Base-by-base conservation (phyloP, 1,140 invertebrate genomes). In the Papilio glaucus region DNA sequence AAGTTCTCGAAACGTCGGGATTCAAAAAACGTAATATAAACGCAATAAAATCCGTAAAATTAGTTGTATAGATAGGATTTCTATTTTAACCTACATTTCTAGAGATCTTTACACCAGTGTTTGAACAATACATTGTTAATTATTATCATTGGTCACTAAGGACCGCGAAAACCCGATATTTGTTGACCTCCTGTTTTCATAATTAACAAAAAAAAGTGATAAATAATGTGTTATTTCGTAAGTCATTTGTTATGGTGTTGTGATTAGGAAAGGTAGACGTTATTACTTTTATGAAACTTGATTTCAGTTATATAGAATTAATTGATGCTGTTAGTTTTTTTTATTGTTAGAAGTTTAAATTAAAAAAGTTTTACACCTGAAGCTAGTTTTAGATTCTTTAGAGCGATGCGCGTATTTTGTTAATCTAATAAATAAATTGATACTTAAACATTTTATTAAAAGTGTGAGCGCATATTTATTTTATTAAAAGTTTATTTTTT, bases 361-460 rank as follows among this genome's bases (percentile, higher is more conserved):
- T 69, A 69, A 69, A 53, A 69, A 69, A 69, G 67, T 69, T 69
- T 69, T 53, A 53, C 67, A 69, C 67, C 67, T 69, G 67, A 45
- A 42, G 12, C 67, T 69, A 69, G 29, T 49, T 68, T 69, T 53
- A 69, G 67, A 69, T 69, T 29, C 67, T 53, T 18, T 29, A 37
- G n/a, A 18, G 42, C 29, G n/a, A 49, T 37, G 15, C 45, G 29
- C 18, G 53, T n/a, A 53, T 53, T 69, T 53, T 53, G 18, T 49
- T 45, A 42, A 69, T 21, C 9, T 41, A 65, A 65, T 65, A 65
- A 65, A 65, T 41, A 39, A 65, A 41, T 65, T 65, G 38, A 38
- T 65, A 21, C 62, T 65, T 26, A 21, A 39, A 65, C 33, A 41
- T n/a, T n/a, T n/a, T n/a, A n/a, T n/a, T n/a, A n/a, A n/a, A 57